These are phyloP conservation scores for Menidia beryllina DNA, from an alignment of 2,113 vertebrate species.

Conservation along the genomic window DNA sequence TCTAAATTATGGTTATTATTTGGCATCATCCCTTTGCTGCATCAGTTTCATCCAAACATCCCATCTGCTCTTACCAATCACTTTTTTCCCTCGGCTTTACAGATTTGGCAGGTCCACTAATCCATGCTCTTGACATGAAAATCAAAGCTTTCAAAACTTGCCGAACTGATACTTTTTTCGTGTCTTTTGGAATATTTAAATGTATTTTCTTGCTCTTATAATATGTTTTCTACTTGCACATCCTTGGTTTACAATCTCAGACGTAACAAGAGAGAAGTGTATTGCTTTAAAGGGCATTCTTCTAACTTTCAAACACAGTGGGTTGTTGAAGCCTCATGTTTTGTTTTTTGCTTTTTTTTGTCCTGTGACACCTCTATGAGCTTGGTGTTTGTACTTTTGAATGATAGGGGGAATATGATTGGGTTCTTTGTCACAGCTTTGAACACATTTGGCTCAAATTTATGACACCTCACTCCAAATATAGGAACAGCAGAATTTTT, in stretches of 20 bases:
- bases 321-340: not conserved
- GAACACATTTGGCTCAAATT: no score
- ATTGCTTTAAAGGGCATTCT: not conserved
- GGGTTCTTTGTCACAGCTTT: no score
- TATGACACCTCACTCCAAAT: no score
- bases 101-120: not conserved
- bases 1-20: no score
- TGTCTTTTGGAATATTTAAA: not conserved
- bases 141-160: not conserved
- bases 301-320: no score
- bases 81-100: not conserved
- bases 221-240: no score
- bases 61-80: not conserved
- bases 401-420: constrained; percentile 15
- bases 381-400: not conserved
- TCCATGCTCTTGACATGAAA: not conserved
- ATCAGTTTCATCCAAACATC: not conserved
- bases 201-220: no score
- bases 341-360: constrained; percentile 9
- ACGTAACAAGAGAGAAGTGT: not conserved
- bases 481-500: no score
- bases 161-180: not conserved
- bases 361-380: constrained; percentile 5
- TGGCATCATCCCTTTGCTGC: no score
- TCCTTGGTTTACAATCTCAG: not conserved